Percentiles rank a stretch among this genome's conserved stretches.
Evolutionary conservation across 2,113 vertebrate species (phyloP).

Genomic region (Cariama cristata): DNA sequence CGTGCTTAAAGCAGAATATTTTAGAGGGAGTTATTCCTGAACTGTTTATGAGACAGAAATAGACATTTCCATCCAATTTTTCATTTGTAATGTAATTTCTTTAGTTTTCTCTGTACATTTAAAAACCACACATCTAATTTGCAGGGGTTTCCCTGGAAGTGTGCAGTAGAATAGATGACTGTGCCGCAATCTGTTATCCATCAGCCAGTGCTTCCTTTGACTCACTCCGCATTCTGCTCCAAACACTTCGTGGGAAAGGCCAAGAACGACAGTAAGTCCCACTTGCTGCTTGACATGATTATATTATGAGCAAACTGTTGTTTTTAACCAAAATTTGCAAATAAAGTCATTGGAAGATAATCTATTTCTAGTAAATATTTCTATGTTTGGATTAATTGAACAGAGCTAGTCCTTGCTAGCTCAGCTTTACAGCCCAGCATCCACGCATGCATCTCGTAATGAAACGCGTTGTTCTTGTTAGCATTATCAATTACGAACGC

Average conservation of each 20-base stretch:
- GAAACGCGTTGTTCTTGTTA: neutral
- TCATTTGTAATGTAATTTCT: conserved; percentile 66
- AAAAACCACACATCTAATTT: conserved; percentile 35
- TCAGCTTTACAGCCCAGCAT: neutral
- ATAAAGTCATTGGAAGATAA: conserved; percentile 32
- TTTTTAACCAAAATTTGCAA: conserved; percentile 49
- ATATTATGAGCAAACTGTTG: conserved; percentile 49
- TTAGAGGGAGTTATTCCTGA: conserved; percentile 69
- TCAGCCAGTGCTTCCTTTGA: conserved; percentile 46
- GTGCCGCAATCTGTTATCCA: conserved; percentile 31
- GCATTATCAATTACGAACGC: neutral
- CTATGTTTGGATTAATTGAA: conserved; percentile 13
- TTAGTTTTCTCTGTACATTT: conserved; percentile 48
- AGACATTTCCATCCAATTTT: conserved; percentile 66
- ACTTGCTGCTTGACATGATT: conserved; percentile 45
- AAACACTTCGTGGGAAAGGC: conserved; percentile 32
- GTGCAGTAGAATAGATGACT: conserved; percentile 6
- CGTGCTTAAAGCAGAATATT: conserved; percentile 75
- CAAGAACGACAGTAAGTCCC: conserved; percentile 37
- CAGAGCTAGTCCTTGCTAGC: neutral
- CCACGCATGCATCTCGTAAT: neutral
- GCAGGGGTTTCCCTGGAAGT: conserved; percentile 49
- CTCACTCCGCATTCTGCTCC: conserved; percentile 24
- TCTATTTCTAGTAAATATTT: conserved; percentile 32
- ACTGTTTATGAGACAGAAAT: conserved; percentile 66